A percentile compares a stretch with the other conserved stretches of the same genome.
These are phyloP conservation scores for Proctacanthus coquilletti DNA, from an alignment of 1,140 invertebrate genomes.

Conservation along the genomic window DNA sequence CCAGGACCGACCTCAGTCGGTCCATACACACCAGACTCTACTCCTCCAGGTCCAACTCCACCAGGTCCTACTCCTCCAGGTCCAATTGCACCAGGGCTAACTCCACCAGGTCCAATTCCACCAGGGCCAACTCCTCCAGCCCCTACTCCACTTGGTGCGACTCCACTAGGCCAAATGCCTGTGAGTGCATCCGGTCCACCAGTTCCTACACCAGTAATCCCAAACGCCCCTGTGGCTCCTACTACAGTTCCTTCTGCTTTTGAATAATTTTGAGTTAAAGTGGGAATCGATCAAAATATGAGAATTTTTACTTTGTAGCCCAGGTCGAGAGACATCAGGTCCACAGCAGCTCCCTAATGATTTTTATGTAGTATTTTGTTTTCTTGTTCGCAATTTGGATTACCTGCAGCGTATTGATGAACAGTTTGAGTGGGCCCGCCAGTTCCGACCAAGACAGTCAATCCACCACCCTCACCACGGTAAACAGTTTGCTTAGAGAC, in stretches of 20 bases:
- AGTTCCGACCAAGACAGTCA: constrained; percentile 4
- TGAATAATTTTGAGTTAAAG: too few relatives aligned
- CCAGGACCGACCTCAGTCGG: constrained; percentile 3
- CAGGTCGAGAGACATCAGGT: too few relatives aligned
- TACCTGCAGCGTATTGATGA: constrained; percentile 2
- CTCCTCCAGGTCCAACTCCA: constrained; percentile 3
- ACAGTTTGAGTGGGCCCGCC: constrained; percentile 5
- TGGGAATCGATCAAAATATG: too few relatives aligned
- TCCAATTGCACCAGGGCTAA: constrained; percentile 5
- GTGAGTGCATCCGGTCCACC: too few relatives aligned
- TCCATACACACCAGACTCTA: constrained; percentile 8
- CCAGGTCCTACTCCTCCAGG: constrained; percentile 1
- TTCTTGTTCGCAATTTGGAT: too few relatives aligned
- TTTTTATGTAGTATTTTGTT: too few relatives aligned
- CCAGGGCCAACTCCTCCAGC: not conserved
- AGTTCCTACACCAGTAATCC: not conserved
- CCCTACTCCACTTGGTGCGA: not conserved
- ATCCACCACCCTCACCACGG: not conserved
- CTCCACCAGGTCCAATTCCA: not conserved
- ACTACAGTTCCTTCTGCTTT: too few relatives aligned
- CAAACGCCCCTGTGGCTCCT: too few relatives aligned
- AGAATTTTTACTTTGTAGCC: too few relatives aligned
- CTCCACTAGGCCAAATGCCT: constrained; percentile 1
- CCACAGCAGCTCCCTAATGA: too few relatives aligned
- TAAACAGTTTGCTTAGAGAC: constrained; percentile 3